Conservation (phyloP, 2,888 invertebrate genomes). For the Stictocephala bisonia region DNA sequence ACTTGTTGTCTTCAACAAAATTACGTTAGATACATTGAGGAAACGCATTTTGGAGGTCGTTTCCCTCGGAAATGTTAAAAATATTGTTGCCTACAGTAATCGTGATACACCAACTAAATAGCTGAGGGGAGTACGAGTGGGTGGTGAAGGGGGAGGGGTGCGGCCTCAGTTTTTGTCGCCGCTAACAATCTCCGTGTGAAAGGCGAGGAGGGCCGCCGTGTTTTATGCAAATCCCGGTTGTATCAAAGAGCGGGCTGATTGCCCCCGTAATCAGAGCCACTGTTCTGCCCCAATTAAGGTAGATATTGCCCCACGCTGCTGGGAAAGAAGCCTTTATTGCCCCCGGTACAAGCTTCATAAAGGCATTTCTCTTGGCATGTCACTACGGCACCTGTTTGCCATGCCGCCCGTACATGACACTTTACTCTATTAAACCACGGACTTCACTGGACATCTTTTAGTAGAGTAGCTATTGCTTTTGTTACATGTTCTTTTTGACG, state of each 20-base stretch:
- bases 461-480: too few species aligned
- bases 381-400: too few species aligned
- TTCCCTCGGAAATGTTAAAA: too few species aligned
- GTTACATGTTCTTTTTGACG: too few species aligned
- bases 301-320: conserved; percentile 5
- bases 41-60: too few species aligned
- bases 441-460: too few species aligned
- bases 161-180: conserved; percentile 21
- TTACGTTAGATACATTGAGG: too few species aligned
- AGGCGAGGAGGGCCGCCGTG: conserved; percentile 31
- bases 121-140: background rate
- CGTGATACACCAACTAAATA: too few species aligned
- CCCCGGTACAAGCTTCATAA: conserved; percentile 24
- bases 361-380: conserved; percentile 17
- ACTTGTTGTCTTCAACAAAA: too few species aligned
- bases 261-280: conserved; percentile 41
- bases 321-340: conserved; percentile 35
- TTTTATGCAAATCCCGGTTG: conserved; percentile 49
- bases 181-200: conserved; percentile 40
- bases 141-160: conserved; percentile 1
- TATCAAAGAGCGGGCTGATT: conserved; percentile 50
- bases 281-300: conserved; percentile 23
- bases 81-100: too few species aligned
- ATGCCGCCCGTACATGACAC: conserved; percentile 5
- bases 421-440: conserved; percentile 34